Evolutionary conservation across 2,888 invertebrate species (phyloP), one percentile per base, ranked within the genome.

Genomic region (Lamproptera curius): DNA sequence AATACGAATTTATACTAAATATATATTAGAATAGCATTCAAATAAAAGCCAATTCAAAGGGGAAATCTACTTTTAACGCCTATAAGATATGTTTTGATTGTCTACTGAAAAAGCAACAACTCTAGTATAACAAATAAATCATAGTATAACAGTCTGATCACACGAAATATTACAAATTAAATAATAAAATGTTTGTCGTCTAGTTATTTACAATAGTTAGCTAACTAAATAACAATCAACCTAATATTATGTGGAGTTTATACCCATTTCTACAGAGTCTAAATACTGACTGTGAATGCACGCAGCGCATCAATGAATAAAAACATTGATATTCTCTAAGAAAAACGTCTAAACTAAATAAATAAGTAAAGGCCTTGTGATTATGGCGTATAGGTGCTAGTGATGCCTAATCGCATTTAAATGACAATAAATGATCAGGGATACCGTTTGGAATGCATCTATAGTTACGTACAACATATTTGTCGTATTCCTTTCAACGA

Each of bases 191-290:
- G 71, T 79, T 79, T 77, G 81, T 72, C 71, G 74, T 84, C 82
- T 85, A 86, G 75, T 81, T 87, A 87, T 87, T 82, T 87, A 87
- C 86, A 87, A 75, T 76, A 74, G 85, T 87, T 86, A 86, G 76
- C 82, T 85, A 86, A 87, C 86, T 87, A 87, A 86, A 86, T 86
- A 87, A 87, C 87, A 87, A 85, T 77, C 75, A 80, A 76, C 78
- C 70, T 84, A 82, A 78, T 60, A 71, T 79, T 83, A 83, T 70
- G 81, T 79, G 76, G 75, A 51, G 52, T 54, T 56, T 50, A 51
- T 54, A 34, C 53, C 53, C 70, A 77, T 72, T 73, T 62, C 67
- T 71, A 70, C 71, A 74, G 70, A 66, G 66, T 73, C 79, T 82
- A 74, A 81, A 84, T 83, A 84, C 84, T 84, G 84, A 80, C 82